Base-by-base conservation (phyloP, 2,888 invertebrate genomes). In the Pristionchus japonicus region DNA sequence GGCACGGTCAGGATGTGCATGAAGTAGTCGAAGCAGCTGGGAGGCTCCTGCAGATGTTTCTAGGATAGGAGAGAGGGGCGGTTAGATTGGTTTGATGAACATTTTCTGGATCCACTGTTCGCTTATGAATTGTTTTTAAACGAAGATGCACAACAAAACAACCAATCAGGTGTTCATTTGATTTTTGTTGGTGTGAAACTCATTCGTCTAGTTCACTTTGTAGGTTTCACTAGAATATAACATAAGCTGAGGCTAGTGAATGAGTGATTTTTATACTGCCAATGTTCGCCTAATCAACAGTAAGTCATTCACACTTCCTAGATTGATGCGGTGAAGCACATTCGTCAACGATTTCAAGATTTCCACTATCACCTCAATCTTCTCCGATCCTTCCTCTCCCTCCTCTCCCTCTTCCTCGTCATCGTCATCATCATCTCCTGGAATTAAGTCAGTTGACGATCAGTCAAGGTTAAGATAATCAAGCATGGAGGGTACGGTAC, bases 1-100 rank as follows among this genome's bases (percentile, higher is more conserved):
- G 99, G 98, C 89, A 99, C 96, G 20, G 99, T 98, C 91, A 99
- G 95, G 94, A 97, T 97, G 95, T 99, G 99, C 96, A 99, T 97
- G 89, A 98, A 96, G 95, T 99, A 99, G 95, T 99, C 99, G 90
- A 96, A 96, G 94, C 97, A 97, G 40, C 97, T 97, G 27, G 97
- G 98, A 89, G 95, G 96, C 77, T 92, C 93, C 52, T 93, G 92
- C 70, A 31, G 52, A 52, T 52, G 52, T 52, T 52, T 52, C 52
- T 52, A 52, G 52, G 52, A 52, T 52, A 52, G 23, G 52, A 52
- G 52, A 52, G 52, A 52, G 52, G n/a, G n/a, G 0, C 20, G 52
- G 13, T 52, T 52, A 52, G 52, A 17, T 17, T 52, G 52, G 52
- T 17, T 52, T n/a, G n/a, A n/a, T n/a, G n/a, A n/a, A n/a, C n/a